These are phyloP conservation scores for Eupeodes corollae DNA, from an alignment of 1,140 invertebrate genomes.

Conservation along the genomic window DNA sequence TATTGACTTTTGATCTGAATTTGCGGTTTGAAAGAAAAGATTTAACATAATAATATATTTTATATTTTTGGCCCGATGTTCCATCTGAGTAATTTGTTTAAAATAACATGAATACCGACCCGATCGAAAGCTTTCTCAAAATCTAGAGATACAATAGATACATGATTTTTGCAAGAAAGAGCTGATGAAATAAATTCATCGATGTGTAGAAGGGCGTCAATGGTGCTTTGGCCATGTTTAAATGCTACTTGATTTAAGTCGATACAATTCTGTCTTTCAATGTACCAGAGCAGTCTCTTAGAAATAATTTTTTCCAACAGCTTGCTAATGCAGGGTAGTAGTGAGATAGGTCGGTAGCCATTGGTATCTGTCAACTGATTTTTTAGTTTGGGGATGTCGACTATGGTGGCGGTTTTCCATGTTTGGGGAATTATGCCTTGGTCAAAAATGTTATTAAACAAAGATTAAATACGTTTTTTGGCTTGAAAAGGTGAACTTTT, in stretches of 20 bases:
- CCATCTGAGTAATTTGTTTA: conserved; percentile 1
- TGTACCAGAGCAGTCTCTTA: conserved; percentile 7
- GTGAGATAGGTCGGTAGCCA: conserved; percentile 6
- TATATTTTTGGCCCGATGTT: conserved; percentile 4
- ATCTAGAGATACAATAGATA: conserved; percentile 6
- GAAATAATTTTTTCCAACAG: conserved; percentile 12
- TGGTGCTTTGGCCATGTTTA: conserved; percentile 7
- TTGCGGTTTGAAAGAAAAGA: conserved; percentile 1
- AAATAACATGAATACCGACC: conserved; percentile 3
- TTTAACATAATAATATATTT: conserved; percentile 6
- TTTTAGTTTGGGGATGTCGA: background rate
- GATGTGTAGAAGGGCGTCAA: conserved; percentile 9
- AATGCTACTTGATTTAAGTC: conserved; percentile 11
- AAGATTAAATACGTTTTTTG: background rate
- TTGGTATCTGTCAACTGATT: background rate
- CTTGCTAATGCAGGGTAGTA: conserved; percentile 9
- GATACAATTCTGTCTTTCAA: conserved; percentile 9
- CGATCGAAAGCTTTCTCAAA: conserved; percentile 10
- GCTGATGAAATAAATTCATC: conserved; percentile 7
- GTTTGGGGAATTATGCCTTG: too few relatives aligned
- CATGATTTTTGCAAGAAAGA: conserved; percentile 7
- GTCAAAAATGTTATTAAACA: conserved; percentile 4
- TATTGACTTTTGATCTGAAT: background rate
- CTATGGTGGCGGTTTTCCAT: too few relatives aligned
- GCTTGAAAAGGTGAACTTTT: conserved; percentile 1